These are phyloP conservation scores for Seriola dumerili DNA, from an alignment of 2,113 vertebrate species.

Conservation along the genomic window DNA sequence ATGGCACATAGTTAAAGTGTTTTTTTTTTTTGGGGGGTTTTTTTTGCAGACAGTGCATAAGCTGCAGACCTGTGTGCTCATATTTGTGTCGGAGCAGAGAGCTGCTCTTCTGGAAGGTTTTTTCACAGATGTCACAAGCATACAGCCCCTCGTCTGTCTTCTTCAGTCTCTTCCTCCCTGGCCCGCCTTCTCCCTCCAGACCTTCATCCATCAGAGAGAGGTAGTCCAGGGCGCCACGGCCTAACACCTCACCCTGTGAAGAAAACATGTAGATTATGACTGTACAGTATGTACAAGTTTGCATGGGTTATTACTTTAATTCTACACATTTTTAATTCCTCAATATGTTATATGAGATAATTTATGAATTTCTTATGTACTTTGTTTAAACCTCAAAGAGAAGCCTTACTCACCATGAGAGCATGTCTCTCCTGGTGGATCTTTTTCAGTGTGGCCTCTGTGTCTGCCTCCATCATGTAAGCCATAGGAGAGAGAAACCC, in stretches of 20 bases:
- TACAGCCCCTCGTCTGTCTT: constrained; percentile 88
- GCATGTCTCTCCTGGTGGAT: constrained; percentile 80
- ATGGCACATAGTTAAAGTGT: not conserved
- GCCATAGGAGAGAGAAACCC: constrained; percentile 81
- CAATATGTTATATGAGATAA: not conserved
- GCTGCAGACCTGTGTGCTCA: constrained; percentile 86
- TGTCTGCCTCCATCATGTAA: constrained; percentile 81
- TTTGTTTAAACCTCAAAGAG: not conserved
- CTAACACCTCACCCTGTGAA: constrained; percentile 77
- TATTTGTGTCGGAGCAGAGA: constrained; percentile 89
- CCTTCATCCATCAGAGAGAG: constrained; percentile 82
- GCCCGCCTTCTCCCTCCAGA: constrained; percentile 76
- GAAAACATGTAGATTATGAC: not conserved
- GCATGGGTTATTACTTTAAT: not conserved
- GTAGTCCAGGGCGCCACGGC: constrained; percentile 78
- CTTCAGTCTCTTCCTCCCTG: constrained; percentile 83
- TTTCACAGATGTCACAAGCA: constrained; percentile 88
- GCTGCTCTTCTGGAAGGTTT: constrained; percentile 90
- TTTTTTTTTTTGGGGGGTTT: not conserved
- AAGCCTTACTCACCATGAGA: constrained; percentile 75
- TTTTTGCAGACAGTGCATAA: not conserved
- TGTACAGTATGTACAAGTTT: not conserved
- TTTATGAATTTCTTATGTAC: not conserved
- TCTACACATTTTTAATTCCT: not conserved
- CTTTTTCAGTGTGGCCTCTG: constrained; percentile 79